Evolutionary conservation across 2,113 vertebrate genomes (phyloP).

Genomic region (Salvelinus sp.): DNA sequence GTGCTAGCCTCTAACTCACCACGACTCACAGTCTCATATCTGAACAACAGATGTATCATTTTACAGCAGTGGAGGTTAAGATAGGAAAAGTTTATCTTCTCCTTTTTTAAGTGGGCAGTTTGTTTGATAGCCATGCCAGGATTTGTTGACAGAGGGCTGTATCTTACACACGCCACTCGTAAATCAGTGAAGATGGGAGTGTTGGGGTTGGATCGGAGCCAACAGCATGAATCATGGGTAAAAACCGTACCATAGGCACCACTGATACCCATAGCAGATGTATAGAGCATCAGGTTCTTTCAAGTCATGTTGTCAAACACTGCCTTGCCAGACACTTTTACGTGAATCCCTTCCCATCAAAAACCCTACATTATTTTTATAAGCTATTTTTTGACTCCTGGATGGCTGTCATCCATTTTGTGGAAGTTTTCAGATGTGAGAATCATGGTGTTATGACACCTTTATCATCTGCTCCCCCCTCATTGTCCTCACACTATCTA

Average conservation of each 20-base stretch:
- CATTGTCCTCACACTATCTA: neutral
- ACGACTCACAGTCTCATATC: neutral
- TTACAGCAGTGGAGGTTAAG: slow-evolving; percentile 19
- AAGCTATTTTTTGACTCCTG: slow-evolving; percentile 67
- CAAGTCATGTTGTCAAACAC: slow-evolving; percentile 30
- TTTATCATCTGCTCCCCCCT: too few relatives aligned
- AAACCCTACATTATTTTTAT: slow-evolving; percentile 67
- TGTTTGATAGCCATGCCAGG: neutral
- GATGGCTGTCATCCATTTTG: slow-evolving; percentile 21
- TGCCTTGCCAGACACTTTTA: slow-evolving; percentile 16
- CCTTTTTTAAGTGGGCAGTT: too few relatives aligned
- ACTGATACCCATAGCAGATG: neutral
- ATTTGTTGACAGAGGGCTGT: neutral
- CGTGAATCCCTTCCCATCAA: slow-evolving; percentile 26
- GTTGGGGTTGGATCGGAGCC: slow-evolving; percentile 27
- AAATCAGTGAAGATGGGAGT: slow-evolving; percentile 29
- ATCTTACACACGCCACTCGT: slow-evolving; percentile 30
- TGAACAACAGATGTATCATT: slow-evolving; percentile 16
- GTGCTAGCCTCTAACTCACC: neutral
- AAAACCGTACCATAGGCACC: slow-evolving; percentile 1
- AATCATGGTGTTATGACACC: too few relatives aligned
- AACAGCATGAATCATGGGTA: slow-evolving; percentile 30
- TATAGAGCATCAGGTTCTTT: slow-evolving; percentile 16
- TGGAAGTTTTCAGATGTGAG: too few relatives aligned
- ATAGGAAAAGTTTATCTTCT: too few relatives aligned